Base-by-base conservation (phyloP, 2,113 vertebrate species). In the Gobio gobio region DNA sequence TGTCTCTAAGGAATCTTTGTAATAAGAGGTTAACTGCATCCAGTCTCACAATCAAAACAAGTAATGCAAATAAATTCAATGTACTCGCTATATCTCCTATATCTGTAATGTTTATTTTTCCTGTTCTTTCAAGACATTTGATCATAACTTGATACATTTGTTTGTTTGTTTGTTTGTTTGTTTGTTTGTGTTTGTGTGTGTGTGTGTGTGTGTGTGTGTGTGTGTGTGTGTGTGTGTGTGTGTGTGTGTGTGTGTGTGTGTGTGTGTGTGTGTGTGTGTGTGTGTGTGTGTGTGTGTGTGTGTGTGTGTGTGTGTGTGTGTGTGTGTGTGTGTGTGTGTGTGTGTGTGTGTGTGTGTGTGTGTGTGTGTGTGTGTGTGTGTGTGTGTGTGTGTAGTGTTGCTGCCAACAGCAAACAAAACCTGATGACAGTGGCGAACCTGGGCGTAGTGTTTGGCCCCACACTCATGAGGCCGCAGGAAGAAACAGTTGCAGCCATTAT, bases 401-500 rank as follows among this genome's bases (percentile, higher is more conserved):
- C 97, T 1, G 94, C 93, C 68, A 95, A 99, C 92, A 96, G 96
- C 89, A 98, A 98, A 92, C 95, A 93, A 91, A 99, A 99, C 92
- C 94, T 98, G 87, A 99, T 99, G 98, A 99, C 97, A 0, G 95
- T 99, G 86, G 97, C 98, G 29, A 99, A 99, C 90, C 94, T 99
- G 89, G 98, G 98, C 16, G 98, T 99, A 78, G 97, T 99, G 79
- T 99, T 99, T 82, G 98, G 98, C 85, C 98, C 98, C 79, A 99
- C 98, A 0, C 93, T 99, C 90, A 99, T 99, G 98, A 95, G 97
- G 90, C 96, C 98, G 0, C 96, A 98, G 92, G 97, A 99, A 88
- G 97, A 99, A 87, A 99, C 97, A 0, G 98, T 99, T 9, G 98
- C 98, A 13, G 98, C 96, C 93, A 97, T 99, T 90, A 99, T 99